These are phyloP conservation scores for Eretmochelys imbricata DNA, from an alignment of 2,113 vertebrate species.

Conservation along the genomic window DNA sequence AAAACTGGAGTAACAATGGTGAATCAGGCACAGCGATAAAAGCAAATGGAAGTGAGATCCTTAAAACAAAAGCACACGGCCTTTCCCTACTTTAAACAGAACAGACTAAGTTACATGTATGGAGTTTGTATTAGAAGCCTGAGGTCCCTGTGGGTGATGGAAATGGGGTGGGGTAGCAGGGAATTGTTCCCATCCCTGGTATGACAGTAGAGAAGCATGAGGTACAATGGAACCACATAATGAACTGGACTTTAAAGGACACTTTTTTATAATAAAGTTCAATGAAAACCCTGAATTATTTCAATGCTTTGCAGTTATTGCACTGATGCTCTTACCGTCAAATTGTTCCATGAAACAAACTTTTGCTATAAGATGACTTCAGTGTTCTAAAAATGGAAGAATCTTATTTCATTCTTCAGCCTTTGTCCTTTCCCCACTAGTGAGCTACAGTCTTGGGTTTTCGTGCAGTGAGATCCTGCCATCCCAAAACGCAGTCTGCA, in stretches of 20 bases:
- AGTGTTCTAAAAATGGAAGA: too few relatives aligned
- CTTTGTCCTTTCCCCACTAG: too few relatives aligned
- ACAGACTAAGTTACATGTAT: neutral
- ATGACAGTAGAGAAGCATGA: neutral
- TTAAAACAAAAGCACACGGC: neutral
- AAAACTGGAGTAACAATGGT: neutral
- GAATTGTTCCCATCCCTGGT: rapidly evolving
- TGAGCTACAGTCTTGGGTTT: too few relatives aligned
- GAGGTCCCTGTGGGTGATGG: neutral
- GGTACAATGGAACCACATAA: neutral
- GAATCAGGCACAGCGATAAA: neutral
- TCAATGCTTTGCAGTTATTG: too few relatives aligned
- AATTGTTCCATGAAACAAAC: too few relatives aligned
- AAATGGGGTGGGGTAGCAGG: neutral
- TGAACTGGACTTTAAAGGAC: neutral
- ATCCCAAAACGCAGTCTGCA: too few relatives aligned
- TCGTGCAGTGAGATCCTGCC: too few relatives aligned
- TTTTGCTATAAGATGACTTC: too few relatives aligned
- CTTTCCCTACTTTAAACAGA: neutral
- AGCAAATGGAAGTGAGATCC: neutral
- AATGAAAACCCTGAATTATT: too few relatives aligned
- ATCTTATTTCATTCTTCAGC: too few relatives aligned
- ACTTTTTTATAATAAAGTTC: too few relatives aligned
- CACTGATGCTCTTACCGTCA: too few relatives aligned
- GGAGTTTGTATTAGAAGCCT: neutral